Base-by-base conservation (phyloP, 2,797 vertebrate genomes). In the Arnoldichthys spilopterus region DNA sequence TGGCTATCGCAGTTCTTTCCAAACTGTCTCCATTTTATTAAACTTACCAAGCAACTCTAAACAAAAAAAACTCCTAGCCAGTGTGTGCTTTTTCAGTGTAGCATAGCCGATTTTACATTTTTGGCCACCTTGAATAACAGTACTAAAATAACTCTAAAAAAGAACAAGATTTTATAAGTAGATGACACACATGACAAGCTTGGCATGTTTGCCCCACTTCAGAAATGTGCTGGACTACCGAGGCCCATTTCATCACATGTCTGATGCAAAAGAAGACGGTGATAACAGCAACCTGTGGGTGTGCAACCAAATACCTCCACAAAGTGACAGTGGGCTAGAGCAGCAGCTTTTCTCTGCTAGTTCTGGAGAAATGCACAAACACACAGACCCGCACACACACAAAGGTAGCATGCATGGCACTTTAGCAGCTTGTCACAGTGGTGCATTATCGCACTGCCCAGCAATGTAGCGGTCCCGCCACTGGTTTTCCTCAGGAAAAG, bases 391-490 rank as follows among this genome's bases (percentile, higher is more conserved):
- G 73, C 62, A 72, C 83, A 86, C 83, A 76, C 59, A 77, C 20
- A 86, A 79, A 85, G 43, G 72, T 77, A 58, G 81, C 80, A 62
- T 75, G 85, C 85, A 87, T 86, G 87, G 84, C 88, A 26, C 79
- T 85, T 58, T 80, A 80, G 84, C 77, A 80, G 84, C 89, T 90
- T 72, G 81, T 86, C 83, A 86, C 80, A 77, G 75, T 66, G 49
- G 30, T 86, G 88, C 85, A 87, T 85, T 94, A 94, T 94, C 93
- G 90, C 86, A 77, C 87, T 16, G 89, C 84, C 91, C 93, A 94
- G 93, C 88, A 86, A 88, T 86, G 87, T 87, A 83, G 81, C 63
- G 34, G 87, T 90, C 88, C 86, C 74, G 87, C 89, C 89, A 91
- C 87, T 84, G 87, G 87, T 87, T 89, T 89, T 86, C 85, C 81